Percentiles rank a stretch among this genome's conserved stretches.
Conservation (phyloP, 2,888 invertebrate species). For the Chloromyia formosa region DNA sequence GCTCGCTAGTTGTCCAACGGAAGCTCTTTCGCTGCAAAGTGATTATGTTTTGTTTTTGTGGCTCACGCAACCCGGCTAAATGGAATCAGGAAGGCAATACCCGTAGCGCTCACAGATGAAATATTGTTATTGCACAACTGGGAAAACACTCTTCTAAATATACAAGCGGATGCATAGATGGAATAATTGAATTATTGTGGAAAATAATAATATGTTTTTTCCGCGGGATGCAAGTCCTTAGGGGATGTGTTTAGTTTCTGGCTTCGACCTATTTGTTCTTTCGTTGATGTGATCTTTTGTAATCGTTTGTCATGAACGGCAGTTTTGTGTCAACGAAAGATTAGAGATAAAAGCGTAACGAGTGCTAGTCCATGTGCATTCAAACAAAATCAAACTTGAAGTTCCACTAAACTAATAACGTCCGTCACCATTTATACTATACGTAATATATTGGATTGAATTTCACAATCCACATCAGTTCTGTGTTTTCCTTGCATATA, state of each 20-base stretch:
- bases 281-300: neutral
- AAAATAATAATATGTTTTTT: neutral
- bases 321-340: too few relatives aligned
- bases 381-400: too few relatives aligned
- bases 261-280: neutral
- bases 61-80: neutral
- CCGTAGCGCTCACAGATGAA: neutral
- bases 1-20: neutral
- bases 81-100: conserved; percentile 7
- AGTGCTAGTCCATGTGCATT: too few relatives aligned
- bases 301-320: too few relatives aligned
- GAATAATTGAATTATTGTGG: conserved; percentile 10
- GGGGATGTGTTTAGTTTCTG: neutral
- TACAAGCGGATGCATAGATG: neutral
- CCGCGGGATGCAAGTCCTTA: neutral
- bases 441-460: too few relatives aligned
- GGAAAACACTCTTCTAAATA: neutral
- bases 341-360: too few relatives aligned
- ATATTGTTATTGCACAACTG: conserved; percentile 7
- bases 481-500: too few relatives aligned
- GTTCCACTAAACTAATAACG: too few relatives aligned
- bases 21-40: neutral
- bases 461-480: too few relatives aligned
- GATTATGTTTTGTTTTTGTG: neutral
- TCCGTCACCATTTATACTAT: too few relatives aligned